Base-by-base conservation (phyloP, 2,113 vertebrate genomes). In the Alouatta palliata region DNA sequence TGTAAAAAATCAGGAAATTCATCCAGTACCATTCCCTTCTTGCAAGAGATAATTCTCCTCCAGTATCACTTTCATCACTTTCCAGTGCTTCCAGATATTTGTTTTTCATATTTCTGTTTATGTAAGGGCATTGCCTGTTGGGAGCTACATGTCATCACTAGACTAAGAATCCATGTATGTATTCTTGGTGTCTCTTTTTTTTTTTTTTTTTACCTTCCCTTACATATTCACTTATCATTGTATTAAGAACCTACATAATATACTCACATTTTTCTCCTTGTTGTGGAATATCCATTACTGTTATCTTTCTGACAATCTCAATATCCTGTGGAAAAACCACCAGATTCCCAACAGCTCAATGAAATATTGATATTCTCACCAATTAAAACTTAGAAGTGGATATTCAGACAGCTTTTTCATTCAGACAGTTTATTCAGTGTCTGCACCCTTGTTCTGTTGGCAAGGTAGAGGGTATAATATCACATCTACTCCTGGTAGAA, bases 391-490 rank as follows among this genome's bases (percentile, higher is more conserved):
- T 86, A 73, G 4, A 61, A 37, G 12, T 86, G 13, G 64, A 52
- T 80, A 90, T 93, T 86, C 73, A 73, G 49, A 80, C 19, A 90
- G 16, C 10, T 66, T 93, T 93, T 90, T 71, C 8, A 30, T 71
- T 54, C 32, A 45, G 80, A 61, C 77, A 47, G 47, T 80, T 52
- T 64, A 68, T 73, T 71, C 8, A 52, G 32, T 80, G 6, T 37
- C 30, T 40, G 2, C 64, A 27, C 32, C 37, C 61, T 54, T 90
- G 43, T 6, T 90, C 13, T 86, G 9, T 80, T 80, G 54, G 19
- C 56, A 82, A 82, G 54, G 37, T 70, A 49, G 20, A 93, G 20
- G 23, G 0, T 43, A 3, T 37, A 79, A 0, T 0, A 56, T 35
- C 79, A 4, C 6, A 82, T 73, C 70, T 92, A 89, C 66, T 93